These are phyloP conservation scores for Coleophora deauratella DNA, from an alignment of 2,888 invertebrate genomes.

Conservation along the genomic window DNA sequence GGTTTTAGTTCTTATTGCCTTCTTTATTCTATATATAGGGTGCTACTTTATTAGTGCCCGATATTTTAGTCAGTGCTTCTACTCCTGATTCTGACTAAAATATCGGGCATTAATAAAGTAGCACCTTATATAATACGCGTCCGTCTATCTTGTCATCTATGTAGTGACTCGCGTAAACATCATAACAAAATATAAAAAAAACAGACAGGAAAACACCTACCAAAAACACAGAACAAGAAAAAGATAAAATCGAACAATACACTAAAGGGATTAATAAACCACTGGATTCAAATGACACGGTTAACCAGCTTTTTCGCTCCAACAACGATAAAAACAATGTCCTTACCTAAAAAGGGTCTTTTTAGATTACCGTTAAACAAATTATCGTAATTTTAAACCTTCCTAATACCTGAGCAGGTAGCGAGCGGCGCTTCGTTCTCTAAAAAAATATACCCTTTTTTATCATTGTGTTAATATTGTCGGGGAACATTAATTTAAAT, in stretches of 20 bases:
- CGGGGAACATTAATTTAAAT: conserved; percentile 15
- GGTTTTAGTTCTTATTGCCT: too few relatives aligned
- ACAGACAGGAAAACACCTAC: too few relatives aligned
- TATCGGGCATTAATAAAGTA: too few relatives aligned
- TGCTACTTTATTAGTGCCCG: too few relatives aligned
- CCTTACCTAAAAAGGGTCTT: conserved; percentile 9
- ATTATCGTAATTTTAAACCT: conserved; percentile 30
- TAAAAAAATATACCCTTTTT: conserved; percentile 8
- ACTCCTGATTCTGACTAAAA: too few relatives aligned
- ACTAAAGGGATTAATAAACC: not conserved
- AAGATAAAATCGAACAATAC: not conserved
- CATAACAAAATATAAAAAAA: too few relatives aligned
- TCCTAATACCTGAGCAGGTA: conserved; percentile 8
- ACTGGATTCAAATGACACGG: conserved; percentile 2
- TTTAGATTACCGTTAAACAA: conserved; percentile 23
- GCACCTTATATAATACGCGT: too few relatives aligned
- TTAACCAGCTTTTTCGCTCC: conserved; percentile 3
- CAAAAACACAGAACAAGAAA: not conserved
- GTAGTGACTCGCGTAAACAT: not conserved
- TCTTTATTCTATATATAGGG: too few relatives aligned
- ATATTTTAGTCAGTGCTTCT: too few relatives aligned
- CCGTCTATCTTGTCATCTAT: too few relatives aligned
- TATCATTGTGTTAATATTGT: conserved; percentile 16
- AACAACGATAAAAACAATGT: conserved; percentile 1
- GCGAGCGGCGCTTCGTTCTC: conserved; percentile 1